A percentile compares a stretch with the other conserved stretches of the same genome.
Conservation (phyloP, 1,140 invertebrate species). For the Sminthurinus signatus region DNA sequence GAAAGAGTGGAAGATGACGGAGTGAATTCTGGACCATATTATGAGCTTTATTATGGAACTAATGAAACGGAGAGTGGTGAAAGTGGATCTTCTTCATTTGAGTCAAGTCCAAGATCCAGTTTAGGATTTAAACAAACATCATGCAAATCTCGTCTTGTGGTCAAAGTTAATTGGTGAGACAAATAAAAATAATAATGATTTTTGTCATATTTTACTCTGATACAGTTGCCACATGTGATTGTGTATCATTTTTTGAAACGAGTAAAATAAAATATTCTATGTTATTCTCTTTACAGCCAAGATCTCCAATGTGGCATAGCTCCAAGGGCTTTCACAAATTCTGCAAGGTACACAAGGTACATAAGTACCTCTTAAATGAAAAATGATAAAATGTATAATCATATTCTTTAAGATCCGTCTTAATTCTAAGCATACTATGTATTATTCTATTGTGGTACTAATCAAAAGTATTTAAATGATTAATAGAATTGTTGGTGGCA, state of each 20-base stretch:
- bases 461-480: too few relatives aligned
- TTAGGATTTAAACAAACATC: conserved; percentile 58
- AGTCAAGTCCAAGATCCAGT: conserved; percentile 48
- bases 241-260: too few relatives aligned
- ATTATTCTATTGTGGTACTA: too few relatives aligned
- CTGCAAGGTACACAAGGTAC: conserved; percentile 41
- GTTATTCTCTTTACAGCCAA: too few relatives aligned
- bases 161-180: conserved; percentile 65
- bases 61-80: conserved; percentile 19
- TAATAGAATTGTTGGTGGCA: conserved; percentile 67
- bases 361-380: too few relatives aligned
- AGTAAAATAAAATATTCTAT: too few relatives aligned
- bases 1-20: conserved; percentile 48
- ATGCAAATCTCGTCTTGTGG: conserved; percentile 57
- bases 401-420: too few relatives aligned
- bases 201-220: too few relatives aligned
- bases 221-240: too few relatives aligned
- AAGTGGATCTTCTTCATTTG: conserved; percentile 21
- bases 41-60: conserved; percentile 39
- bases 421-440: too few relatives aligned
- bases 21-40: conserved; percentile 39
- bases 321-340: conserved; percentile 35
- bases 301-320: conserved; percentile 62
- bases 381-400: too few relatives aligned
- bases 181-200: too few relatives aligned